Evolutionary conservation across 2,888 invertebrate genomes (phyloP).

Genomic region (Agrochola litura): DNA sequence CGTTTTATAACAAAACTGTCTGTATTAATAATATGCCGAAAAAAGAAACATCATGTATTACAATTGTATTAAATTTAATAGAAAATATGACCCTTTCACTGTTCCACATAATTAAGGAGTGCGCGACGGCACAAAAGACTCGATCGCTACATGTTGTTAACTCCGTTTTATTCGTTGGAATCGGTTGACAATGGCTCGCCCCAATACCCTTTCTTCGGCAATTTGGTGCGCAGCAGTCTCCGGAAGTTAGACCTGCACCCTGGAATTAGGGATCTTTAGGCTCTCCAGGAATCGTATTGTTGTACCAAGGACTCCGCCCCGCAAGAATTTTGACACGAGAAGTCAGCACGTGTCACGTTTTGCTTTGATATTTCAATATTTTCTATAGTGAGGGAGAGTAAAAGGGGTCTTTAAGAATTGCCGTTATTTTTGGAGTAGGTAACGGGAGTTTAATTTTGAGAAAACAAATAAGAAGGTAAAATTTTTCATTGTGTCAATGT

Average conservation of each 20-base stretch:
- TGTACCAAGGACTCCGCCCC: conserved; percentile 83
- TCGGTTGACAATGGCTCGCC: conserved; percentile 88
- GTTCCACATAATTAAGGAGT: conserved; percentile 90
- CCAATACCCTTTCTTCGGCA: conserved; percentile 89
- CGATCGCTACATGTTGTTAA: conserved; percentile 88
- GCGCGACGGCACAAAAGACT: conserved; percentile 84
- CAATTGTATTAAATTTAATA: conserved; percentile 86
- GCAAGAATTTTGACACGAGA: conserved; percentile 76
- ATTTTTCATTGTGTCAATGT: background rate
- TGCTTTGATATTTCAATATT: conserved; percentile 67
- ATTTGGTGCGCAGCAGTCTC: conserved; percentile 88
- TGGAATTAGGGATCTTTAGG: conserved; percentile 85
- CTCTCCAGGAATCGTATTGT: conserved; percentile 86
- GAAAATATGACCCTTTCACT: conserved; percentile 90
- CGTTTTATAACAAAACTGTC: background rate
- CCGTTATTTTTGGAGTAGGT: conserved; percentile 52
- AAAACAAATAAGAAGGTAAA: background rate
- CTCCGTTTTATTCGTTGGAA: conserved; percentile 88
- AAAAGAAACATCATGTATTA: conserved; percentile 76
- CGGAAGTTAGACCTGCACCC: conserved; percentile 86
- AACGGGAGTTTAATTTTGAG: conserved; percentile 1
- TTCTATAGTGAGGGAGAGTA: conserved; percentile 41
- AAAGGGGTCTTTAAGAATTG: conserved; percentile 49
- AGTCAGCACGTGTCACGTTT: conserved; percentile 86
- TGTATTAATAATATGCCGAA: background rate